Evolutionary conservation across 2,113 vertebrate genomes (phyloP), one percentile per base, ranked within the genome.

Genomic region (Merops nubicus): DNA sequence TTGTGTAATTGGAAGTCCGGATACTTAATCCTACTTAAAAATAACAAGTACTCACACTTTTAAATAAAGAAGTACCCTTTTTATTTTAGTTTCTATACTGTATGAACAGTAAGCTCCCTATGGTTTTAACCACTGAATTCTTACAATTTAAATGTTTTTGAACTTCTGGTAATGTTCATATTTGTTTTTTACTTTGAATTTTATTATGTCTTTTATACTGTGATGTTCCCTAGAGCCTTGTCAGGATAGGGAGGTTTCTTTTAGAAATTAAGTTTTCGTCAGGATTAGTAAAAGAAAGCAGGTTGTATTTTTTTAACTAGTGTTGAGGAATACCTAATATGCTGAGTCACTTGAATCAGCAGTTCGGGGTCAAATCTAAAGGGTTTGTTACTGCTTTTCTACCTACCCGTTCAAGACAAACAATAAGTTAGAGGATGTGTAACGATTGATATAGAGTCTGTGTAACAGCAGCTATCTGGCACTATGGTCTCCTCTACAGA

Each of bases 11-110:
- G 68, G 79, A 91, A 93, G 95, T 94, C 90, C 85, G 75, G 93
- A 94, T 81, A 90, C 76, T 93, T 96, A 97, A 95, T 96, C 96
- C 95, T 70, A 56, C 93, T 96, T 93, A 86, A 96, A 94, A 97
- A 95, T 88, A 93, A 92, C 90, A 86, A 88, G 85, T 54, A 47
- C 67, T 94, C 50, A 67, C 63, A 81, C 64, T 93, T 96, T 88
- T 63, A 96, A 95, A 83, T 80, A 67, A 92, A 91, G 68, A 92
- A 91, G 11, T 79, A 77, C 69, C 80, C 64, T 88, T 90, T 95
- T 79, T 91, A 83, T 91, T 97, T 91, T 84, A 64, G 43, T 93
- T 87, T 68, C 85, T 84, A 31, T 60, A n/a, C 47, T 48, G 42
- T 67, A 40, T 84, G 91, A 95, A 65, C 83, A 94, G 85, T 92